Evolutionary conservation across 2,797 vertebrate genomes (phyloP).

Genomic region (Gallinago solitaria): DNA sequence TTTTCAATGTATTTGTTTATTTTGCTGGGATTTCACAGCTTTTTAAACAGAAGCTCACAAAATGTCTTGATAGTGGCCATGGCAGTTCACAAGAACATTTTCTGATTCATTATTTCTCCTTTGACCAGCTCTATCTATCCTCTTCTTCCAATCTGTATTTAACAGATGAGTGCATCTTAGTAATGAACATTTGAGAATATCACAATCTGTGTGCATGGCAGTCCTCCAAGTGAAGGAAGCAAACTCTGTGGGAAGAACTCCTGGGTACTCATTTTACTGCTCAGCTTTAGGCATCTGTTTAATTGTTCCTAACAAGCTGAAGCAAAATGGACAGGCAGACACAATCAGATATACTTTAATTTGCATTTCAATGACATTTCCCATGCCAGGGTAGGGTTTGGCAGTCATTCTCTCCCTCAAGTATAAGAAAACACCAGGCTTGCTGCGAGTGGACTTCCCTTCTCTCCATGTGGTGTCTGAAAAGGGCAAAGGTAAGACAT

Average conservation of each 20-base stretch:
- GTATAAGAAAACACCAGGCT: neutral
- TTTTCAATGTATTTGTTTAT: neutral
- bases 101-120: conserved; percentile 1
- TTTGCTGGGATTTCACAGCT: neutral
- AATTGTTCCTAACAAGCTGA: conserved; percentile 49
- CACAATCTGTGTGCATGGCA: conserved; percentile 8
- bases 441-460: neutral
- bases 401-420: neutral
- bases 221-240: conserved; percentile 13
- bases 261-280: conserved; percentile 21
- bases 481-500: neutral
- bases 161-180: conserved; percentile 25
- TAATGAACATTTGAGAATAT: conserved; percentile 24
- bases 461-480: neutral
- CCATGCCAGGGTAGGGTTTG: neutral
- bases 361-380: neutral
- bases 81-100: neutral
- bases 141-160: conserved; percentile 14
- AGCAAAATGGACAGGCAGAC: conserved; percentile 26
- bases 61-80: neutral
- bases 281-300: conserved; percentile 47
- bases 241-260: conserved; percentile 21
- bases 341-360: conserved; percentile 14
- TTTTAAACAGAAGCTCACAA: neutral
- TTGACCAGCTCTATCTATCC: neutral